Evolutionary conservation across 2,797 vertebrate species (phyloP).

Genomic region (Natrix natrix): DNA sequence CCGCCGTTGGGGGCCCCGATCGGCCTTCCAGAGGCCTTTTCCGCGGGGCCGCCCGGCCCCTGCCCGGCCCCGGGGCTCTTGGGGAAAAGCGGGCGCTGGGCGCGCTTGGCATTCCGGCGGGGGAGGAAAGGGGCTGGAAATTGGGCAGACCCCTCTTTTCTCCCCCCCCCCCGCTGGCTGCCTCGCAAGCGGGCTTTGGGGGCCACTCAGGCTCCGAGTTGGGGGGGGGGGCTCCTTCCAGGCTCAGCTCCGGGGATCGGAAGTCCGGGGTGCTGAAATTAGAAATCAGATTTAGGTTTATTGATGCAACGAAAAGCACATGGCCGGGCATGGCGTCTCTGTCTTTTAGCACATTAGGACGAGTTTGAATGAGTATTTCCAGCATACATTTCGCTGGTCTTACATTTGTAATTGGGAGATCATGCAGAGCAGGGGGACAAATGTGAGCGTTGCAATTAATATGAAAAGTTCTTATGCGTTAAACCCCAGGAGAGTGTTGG

Average conservation of each 20-base stretch:
- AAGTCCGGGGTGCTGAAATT: not conserved
- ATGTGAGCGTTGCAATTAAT: not conserved
- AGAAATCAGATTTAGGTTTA: not conserved
- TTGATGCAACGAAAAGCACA: not conserved
- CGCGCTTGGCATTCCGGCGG: not conserved
- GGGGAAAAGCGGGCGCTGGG: not conserved
- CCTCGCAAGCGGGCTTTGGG: not conserved
- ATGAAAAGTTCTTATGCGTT: too few species aligned
- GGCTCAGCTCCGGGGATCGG: not conserved
- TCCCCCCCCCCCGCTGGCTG: not conserved
- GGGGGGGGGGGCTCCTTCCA: not conserved
- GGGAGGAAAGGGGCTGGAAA: not conserved
- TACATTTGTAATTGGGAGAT: not conserved
- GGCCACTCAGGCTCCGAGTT: not conserved
- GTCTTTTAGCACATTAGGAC: not conserved
- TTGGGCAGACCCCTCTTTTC: not conserved
- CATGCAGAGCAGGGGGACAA: not conserved
- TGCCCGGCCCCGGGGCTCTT: not conserved
- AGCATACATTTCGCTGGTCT: too few species aligned
- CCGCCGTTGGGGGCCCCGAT: not conserved
- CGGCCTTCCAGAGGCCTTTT: not conserved
- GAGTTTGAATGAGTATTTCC: too few species aligned
- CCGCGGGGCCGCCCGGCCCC: not conserved
- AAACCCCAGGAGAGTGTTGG: slow-evolving; percentile 33
- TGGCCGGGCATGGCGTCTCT: not conserved